Evolutionary conservation across 37 sponge, comb jelly and placozoan species (phyloP).

Genomic region (Dysidea cf. avara): DNA sequence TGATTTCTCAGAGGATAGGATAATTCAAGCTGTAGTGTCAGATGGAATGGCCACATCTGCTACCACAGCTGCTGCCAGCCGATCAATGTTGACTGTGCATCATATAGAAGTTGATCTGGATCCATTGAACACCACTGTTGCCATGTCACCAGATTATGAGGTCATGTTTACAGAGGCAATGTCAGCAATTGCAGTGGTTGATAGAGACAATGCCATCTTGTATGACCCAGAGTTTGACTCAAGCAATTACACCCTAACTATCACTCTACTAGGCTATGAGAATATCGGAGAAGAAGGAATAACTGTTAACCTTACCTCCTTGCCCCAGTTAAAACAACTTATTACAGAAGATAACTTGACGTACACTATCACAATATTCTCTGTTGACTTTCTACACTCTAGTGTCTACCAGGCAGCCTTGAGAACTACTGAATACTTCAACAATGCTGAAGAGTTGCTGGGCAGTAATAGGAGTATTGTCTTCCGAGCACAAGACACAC

Average conservation of each 20-base stretch:
- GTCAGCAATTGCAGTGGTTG: conserved; percentile 54
- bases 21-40: conserved; percentile 29
- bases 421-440: conserved; percentile 73
- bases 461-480: conserved; percentile 49
- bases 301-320: conserved; percentile 16
- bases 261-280: conserved; percentile 36
- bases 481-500: conserved; percentile 48
- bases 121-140: conserved; percentile 43
- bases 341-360: conserved; percentile 17
- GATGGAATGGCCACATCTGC: conserved; percentile 71
- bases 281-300: conserved; percentile 61
- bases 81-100: conserved; percentile 58
- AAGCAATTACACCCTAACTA: conserved; percentile 49
- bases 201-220: conserved; percentile 56
- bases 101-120: conserved; percentile 88
- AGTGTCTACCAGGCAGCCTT: conserved; percentile 49
- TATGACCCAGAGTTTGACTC: conserved; percentile 26
- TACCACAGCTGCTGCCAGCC: conserved; percentile 27
- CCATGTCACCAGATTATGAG: conserved; percentile 35
- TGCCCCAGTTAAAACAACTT: neutral
- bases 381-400: conserved; percentile 33
- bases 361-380: conserved; percentile 8
- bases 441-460: conserved; percentile 75
- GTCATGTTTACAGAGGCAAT: conserved; percentile 58
- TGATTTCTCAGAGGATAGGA: conserved; percentile 49